Evolutionary conservation across 2,888 invertebrate species (phyloP), one percentile per base, ranked within the genome.

Genomic region (Pseudolycoriella hygida): DNA sequence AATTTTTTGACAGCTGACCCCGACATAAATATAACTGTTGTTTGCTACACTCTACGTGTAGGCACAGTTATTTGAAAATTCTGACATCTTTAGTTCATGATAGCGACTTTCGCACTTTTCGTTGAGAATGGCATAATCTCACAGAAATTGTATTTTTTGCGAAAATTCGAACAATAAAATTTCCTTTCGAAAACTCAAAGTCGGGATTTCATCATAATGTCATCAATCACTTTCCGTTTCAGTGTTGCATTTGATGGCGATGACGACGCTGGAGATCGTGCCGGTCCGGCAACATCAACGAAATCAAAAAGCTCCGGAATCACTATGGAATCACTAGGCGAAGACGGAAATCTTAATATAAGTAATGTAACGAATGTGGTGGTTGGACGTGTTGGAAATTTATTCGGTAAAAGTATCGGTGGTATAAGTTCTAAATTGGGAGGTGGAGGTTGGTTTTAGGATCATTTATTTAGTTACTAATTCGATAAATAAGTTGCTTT

Each of bases 341-440:
- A 77, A 57, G 77, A 77, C 57, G 82, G 78, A 31, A 84, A 76
- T 61, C 77, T 82, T 17, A 86, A 85, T 60, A 71, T 83, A 50
- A 78, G 78, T 53, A 81, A 80, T 58, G 82, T 85, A 18, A 81
- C 85, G 34, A 82, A 83, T 51, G 83, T 86, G 58, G 84, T 88
- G 51, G 87, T 86, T 51, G 89, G 88, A 46, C 73, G 85, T 67
- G 80, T 90, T 57, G 87, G 88, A 55, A 87, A 85, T 67, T 81
- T 89, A 64, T 81, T 89, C 56, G 89, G 89, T 44, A 86, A 88
- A 61, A 85, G 89, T 53, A 80, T 90, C 56, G 89, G 89, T 53
- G 88, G 89, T 59, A 73, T 90, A 57, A 84, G 88, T 59, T 84
- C 85, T 56, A 88, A 88, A 68, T 74, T 89, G 53, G 87, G 88